Evolutionary conservation across 2,113 vertebrate species (phyloP).

Genomic region (Malurus alboscapulatus): DNA sequence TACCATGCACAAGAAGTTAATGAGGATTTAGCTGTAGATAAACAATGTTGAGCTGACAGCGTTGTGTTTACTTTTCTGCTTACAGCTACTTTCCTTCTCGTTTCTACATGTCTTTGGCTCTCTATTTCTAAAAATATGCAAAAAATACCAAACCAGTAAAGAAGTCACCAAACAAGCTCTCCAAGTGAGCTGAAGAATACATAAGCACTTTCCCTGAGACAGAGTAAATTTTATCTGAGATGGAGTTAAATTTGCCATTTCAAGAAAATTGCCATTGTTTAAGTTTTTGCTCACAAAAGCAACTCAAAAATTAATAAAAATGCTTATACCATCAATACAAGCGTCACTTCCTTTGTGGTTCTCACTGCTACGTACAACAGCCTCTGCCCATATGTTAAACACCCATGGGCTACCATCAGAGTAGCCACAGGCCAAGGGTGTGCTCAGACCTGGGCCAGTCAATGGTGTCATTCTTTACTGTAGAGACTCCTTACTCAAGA

Average conservation of each 20-base stretch:
- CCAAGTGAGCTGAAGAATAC: background rate
- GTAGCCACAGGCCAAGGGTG: background rate
- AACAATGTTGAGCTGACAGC: background rate
- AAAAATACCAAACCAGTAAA: background rate
- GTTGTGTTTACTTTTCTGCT: background rate
- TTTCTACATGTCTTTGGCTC: background rate
- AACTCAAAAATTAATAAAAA: background rate
- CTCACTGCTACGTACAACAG: background rate
- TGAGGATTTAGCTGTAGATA: background rate
- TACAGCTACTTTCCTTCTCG: background rate
- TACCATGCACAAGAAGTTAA: background rate
- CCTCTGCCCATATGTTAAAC: background rate
- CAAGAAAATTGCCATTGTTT: background rate
- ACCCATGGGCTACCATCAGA: background rate
- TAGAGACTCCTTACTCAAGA: background rate
- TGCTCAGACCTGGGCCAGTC: background rate
- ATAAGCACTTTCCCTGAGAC: background rate
- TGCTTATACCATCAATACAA: background rate
- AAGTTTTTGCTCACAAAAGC: background rate
- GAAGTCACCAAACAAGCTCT: background rate
- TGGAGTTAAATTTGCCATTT: background rate
- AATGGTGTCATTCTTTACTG: background rate
- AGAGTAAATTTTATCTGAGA: background rate
- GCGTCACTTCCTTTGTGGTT: rapidly evolving
- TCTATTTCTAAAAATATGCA: background rate